Evolutionary conservation across 2,113 vertebrate species (phyloP).

Genomic region (Petroica traversi): DNA sequence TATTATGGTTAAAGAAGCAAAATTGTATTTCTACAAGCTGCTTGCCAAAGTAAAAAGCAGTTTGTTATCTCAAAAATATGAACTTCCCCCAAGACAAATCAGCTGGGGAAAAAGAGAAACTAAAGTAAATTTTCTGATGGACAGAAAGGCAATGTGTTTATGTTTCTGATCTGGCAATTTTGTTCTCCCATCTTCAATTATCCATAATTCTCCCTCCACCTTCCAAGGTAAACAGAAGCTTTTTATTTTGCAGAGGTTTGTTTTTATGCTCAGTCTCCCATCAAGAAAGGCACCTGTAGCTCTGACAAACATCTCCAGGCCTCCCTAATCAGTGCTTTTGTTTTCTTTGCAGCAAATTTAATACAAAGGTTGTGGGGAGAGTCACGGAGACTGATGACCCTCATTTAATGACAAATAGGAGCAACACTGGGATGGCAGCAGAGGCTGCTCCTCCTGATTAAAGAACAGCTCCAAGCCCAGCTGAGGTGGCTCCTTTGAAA

Average conservation of each 20-base stretch:
- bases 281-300: not conserved
- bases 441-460: not conserved
- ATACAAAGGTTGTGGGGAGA: not conserved
- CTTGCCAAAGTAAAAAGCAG: not conserved
- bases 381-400: not conserved
- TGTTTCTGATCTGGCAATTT: not conserved
- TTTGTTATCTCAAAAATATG: not conserved
- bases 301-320: not conserved
- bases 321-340: not conserved
- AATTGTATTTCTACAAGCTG: not conserved
- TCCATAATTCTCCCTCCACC: not conserved
- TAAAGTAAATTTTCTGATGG: not conserved
- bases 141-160: not conserved
- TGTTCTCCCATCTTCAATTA: not conserved
- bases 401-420: not conserved
- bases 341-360: slow-evolving; percentile 3
- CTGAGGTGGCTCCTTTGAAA: not conserved
- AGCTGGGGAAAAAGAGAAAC: not conserved
- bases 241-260: not conserved
- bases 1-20: not conserved
- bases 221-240: not conserved
- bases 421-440: not conserved
- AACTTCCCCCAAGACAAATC: not conserved
- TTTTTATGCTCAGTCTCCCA: not conserved
- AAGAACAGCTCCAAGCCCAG: not conserved